Evolutionary conservation across 1,140 invertebrate genomes (phyloP).

Genomic region (Scaptomyza pallida): DNA sequence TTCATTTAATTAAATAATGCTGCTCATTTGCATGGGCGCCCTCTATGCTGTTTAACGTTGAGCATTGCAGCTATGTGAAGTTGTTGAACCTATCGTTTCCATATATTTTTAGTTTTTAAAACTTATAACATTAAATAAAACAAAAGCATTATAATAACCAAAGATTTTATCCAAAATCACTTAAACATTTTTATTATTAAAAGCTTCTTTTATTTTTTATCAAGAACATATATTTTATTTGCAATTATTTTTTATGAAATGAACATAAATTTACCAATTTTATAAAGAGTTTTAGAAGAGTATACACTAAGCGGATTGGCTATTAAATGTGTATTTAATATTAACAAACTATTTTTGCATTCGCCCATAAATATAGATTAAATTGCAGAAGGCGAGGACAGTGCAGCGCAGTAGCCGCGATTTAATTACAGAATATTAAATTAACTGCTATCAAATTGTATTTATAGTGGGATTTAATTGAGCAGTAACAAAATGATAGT

Average conservation of each 20-base stretch:
- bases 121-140: too few relatives aligned
- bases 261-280: too few relatives aligned
- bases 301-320: not conserved
- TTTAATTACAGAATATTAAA: slow-evolving; percentile 38
- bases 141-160: too few relatives aligned
- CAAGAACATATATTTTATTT: too few relatives aligned
- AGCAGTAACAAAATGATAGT: slow-evolving; percentile 4
- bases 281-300: not conserved
- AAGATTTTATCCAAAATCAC: too few relatives aligned
- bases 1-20: slow-evolving; percentile 65
- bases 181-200: too few relatives aligned
- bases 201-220: too few relatives aligned
- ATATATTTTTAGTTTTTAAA: too few relatives aligned
- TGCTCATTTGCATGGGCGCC: slow-evolving; percentile 55
- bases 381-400: slow-evolving; percentile 26
- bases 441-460: slow-evolving; percentile 42
- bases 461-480: slow-evolving; percentile 2
- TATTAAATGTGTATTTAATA: not conserved
- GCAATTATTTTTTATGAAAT: too few relatives aligned
- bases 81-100: too few relatives aligned
- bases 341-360: slow-evolving; percentile 4
- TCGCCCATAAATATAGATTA: slow-evolving; percentile 51
- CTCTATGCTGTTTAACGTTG: not conserved
- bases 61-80: not conserved
- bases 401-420: not conserved